Evolutionary conservation across 2,113 vertebrate genomes (phyloP).

Genomic region (Perognathus longimembris): DNA sequence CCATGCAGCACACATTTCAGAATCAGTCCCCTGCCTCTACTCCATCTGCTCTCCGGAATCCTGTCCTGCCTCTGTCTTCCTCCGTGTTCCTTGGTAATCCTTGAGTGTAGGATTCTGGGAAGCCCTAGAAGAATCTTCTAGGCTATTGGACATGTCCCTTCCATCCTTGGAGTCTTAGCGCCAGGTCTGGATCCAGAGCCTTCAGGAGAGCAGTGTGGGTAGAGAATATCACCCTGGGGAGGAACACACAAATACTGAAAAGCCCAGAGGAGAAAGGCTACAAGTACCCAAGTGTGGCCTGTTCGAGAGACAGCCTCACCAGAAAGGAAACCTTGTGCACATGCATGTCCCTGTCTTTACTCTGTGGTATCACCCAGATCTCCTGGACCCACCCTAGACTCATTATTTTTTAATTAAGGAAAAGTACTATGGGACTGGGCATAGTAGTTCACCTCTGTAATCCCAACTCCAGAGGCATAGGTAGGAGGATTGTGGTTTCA

Average conservation of each 20-base stretch:
- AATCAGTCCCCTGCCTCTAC: too few species aligned
- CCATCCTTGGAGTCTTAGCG: not conserved
- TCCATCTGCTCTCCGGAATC: not conserved
- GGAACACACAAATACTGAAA: not conserved
- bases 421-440: not conserved
- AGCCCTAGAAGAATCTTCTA: not conserved
- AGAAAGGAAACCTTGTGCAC: not conserved
- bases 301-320: not conserved
- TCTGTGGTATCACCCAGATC: too few species aligned
- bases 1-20: accelerated
- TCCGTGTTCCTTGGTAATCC: not conserved
- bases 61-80: not conserved
- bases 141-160: too few species aligned
- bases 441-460: too few species aligned
- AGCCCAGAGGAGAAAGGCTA: not conserved
- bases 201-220: not conserved
- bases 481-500: too few species aligned
- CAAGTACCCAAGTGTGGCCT: not conserved
- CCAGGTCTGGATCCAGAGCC: too few species aligned
- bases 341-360: not conserved
- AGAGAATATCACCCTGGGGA: not conserved
- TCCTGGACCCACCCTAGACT: too few species aligned
- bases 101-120: not conserved
- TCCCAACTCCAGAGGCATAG: too few species aligned
- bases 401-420: not conserved